Percentiles rank a stretch among this genome's conserved stretches.
phyloP scores from a whole-genome alignment of 2,888 invertebrate genomes.

The Drosophila pullipes region DNA sequence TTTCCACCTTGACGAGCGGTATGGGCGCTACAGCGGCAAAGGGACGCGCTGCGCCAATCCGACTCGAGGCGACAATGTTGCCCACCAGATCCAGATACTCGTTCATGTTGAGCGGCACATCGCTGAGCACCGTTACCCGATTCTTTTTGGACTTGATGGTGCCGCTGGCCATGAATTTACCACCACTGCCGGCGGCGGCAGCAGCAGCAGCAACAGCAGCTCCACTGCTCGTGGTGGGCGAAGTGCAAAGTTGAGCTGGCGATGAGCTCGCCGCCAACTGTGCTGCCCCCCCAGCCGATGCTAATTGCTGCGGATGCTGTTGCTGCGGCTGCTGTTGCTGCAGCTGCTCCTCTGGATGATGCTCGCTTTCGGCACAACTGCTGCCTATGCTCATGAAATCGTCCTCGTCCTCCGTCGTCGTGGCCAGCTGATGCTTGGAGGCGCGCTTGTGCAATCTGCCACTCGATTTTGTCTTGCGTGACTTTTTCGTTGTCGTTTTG shows the following conservation, averaged over 20 bases:
- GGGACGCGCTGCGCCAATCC: constrained; percentile 76
- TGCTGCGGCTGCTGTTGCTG: constrained; percentile 15
- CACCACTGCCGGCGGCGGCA: not conserved
- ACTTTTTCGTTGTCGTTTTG: constrained; percentile 53
- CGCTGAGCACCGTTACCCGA: constrained; percentile 84
- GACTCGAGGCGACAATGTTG: constrained; percentile 84
- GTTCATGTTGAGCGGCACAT: constrained; percentile 85
- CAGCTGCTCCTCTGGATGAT: constrained; percentile 23
- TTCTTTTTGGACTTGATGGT: constrained; percentile 74
- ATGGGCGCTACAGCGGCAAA: constrained; percentile 73
- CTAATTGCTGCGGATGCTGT: constrained; percentile 1
- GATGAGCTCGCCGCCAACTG: constrained; percentile 5
- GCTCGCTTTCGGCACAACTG: constrained; percentile 65
- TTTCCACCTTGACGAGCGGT: constrained; percentile 83
- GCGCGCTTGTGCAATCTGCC: constrained; percentile 45
- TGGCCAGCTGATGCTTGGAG: constrained; percentile 33
- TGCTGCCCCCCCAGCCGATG: constrained; percentile 1
- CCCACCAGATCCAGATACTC: constrained; percentile 85
- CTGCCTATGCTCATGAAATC: constrained; percentile 77
- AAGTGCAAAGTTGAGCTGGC: constrained; percentile 39
- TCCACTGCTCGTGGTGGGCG: constrained; percentile 64
- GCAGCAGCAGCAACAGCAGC: constrained; percentile 30
- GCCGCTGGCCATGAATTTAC: constrained; percentile 37
- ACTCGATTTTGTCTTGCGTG: constrained; percentile 50
- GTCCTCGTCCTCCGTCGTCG: constrained; percentile 59